Percentiles rank a stretch among this genome's conserved stretches.
Conservation (phyloP, 2,797 vertebrate species). For the Anableps anableps region DNA sequence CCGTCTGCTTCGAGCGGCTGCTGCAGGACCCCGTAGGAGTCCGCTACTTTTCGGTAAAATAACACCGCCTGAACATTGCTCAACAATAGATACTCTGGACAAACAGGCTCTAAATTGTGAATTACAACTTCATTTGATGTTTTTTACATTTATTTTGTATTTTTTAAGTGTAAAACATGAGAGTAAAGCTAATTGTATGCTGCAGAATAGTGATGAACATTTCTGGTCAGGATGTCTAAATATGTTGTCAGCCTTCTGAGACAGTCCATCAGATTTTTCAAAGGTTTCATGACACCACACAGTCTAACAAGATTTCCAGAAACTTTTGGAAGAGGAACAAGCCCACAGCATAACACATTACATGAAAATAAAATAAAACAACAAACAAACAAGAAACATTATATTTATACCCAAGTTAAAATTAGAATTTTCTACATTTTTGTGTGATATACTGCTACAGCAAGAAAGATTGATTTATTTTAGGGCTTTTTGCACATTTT, state of each 20-base stretch:
- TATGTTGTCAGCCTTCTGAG: not conserved
- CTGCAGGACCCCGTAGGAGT: constrained; percentile 94
- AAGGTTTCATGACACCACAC: not conserved
- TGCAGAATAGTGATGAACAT: not conserved
- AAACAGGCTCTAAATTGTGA: not conserved
- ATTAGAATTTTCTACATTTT: not conserved
- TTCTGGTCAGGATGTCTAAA: not conserved
- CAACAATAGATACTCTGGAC: not conserved
- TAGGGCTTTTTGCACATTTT: not conserved
- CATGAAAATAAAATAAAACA: too few relatives aligned
- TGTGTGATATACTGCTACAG: not conserved
- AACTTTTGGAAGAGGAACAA: not conserved
- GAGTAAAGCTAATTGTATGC: not conserved
- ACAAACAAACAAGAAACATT: too few relatives aligned
- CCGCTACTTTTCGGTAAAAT: constrained; percentile 93
- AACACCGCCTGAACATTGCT: not conserved
- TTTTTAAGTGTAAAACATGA: not conserved
- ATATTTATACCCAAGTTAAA: not conserved
- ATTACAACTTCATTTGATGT: too few relatives aligned
- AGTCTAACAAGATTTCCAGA: not conserved
- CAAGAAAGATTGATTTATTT: not conserved
- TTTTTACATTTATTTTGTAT: not conserved
- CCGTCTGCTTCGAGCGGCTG: constrained; percentile 95
- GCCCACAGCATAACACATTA: not conserved
- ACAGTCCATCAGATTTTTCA: not conserved